Conservation (phyloP, 2,797 vertebrate species). For the Artibeus lituratus region DNA sequence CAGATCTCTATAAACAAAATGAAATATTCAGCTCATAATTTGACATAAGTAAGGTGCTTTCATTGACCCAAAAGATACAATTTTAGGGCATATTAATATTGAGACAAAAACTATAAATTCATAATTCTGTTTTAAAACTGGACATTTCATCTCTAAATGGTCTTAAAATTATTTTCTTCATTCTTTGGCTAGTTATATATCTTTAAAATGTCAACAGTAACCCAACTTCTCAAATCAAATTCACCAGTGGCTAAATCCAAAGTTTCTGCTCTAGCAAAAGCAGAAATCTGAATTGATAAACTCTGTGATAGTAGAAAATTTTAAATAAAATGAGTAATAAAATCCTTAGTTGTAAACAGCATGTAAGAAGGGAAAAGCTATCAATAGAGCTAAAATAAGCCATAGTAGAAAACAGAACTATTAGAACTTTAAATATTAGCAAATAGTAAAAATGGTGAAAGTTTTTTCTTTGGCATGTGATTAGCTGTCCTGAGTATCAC, state of each 20-base stretch:
- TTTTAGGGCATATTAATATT: neutral
- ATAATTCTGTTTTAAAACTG: neutral
- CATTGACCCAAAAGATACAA: neutral
- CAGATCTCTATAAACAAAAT: neutral
- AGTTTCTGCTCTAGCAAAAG: neutral
- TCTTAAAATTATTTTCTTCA: neutral
- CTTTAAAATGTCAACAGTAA: neutral
- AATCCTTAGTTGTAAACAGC: neutral
- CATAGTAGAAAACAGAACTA: neutral
- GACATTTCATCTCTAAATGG: neutral
- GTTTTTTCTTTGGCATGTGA: neutral
- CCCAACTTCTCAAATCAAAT: neutral
- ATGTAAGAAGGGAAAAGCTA: neutral
- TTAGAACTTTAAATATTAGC: neutral
- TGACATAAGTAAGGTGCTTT: neutral
- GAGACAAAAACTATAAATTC: neutral
- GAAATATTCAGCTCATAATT: neutral
- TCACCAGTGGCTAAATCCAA: neutral
- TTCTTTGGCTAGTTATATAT: neutral
- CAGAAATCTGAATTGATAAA: neutral
- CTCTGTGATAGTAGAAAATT: neutral
- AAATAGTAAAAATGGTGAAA: neutral
- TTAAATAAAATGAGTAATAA: neutral
- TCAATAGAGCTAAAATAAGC: neutral
- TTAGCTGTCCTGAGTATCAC: neutral